A percentile compares a stretch with the other conserved stretches of the same genome.
These are phyloP conservation scores for Eilema sororculum DNA, from an alignment of 2,888 invertebrate species.

Conservation along the genomic window DNA sequence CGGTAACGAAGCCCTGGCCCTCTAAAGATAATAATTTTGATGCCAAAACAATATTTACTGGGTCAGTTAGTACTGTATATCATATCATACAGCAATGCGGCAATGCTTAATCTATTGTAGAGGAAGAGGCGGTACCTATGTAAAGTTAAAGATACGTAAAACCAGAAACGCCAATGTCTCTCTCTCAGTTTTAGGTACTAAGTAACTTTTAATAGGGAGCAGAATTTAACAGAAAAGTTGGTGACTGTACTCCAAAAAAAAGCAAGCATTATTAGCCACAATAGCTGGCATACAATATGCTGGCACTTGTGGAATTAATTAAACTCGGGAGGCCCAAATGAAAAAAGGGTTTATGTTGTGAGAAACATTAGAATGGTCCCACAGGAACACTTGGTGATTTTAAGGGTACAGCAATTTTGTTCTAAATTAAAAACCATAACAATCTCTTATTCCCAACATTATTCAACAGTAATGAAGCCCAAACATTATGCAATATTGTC, in stretches of 20 bases:
- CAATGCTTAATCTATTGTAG: not conserved
- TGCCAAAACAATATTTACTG: too few species aligned
- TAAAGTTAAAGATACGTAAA: not conserved
- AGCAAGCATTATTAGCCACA: conserved; percentile 45
- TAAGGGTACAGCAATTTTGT: conserved; percentile 56
- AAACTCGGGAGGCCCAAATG: conserved; percentile 57
- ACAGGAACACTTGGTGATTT: conserved; percentile 38
- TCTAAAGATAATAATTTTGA: too few species aligned
- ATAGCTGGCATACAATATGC: conserved; percentile 52
- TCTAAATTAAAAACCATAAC: conserved; percentile 58
- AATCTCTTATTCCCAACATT: conserved; percentile 27
- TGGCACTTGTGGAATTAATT: conserved; percentile 65
- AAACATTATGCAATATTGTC: conserved; percentile 2
- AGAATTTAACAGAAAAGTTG: not conserved
- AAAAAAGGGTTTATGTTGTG: conserved; percentile 61
- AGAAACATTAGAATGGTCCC: conserved; percentile 45
- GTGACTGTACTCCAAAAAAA: conserved; percentile 19
- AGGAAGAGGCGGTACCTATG: not conserved
- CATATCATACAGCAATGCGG: not conserved
- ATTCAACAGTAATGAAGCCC: conserved; percentile 26
- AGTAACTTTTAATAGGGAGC: conserved; percentile 3
- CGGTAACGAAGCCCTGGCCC: too few species aligned
- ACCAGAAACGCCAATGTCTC: not conserved
- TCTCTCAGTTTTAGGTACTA: not conserved
- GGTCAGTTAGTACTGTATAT: too few species aligned